Conservation (phyloP, 2,113 vertebrate species). For the Cheirogaleus medius region DNA sequence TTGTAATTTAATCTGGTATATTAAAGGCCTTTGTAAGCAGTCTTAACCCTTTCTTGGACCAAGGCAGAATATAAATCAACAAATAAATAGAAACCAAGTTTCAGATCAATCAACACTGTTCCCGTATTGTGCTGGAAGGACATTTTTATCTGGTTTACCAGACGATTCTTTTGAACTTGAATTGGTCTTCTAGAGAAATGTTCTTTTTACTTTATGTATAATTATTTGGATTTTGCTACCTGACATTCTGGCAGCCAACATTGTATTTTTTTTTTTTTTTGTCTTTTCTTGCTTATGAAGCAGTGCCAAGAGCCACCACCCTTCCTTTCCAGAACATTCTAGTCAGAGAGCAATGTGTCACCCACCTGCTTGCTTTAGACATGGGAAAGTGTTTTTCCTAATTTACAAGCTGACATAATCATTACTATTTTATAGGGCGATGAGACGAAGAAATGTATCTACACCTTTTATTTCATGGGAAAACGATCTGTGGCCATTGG, state of each 20-base stretch:
- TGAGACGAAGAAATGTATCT: constrained; percentile 82
- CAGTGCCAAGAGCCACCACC: not conserved
- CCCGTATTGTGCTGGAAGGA: not conserved
- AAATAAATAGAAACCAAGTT: not conserved
- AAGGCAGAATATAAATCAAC: not conserved
- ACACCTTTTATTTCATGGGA: constrained; percentile 74
- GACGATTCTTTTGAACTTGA: not conserved
- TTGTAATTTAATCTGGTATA: not conserved
- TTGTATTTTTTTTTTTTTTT: not conserved
- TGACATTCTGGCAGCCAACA: not conserved
- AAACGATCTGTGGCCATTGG: constrained; percentile 81
- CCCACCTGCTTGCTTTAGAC: not conserved
- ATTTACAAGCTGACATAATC: not conserved
- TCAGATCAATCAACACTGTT: not conserved
- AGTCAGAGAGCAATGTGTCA: not conserved
- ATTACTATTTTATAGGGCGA: constrained; percentile 76
- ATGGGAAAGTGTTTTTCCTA: not conserved
- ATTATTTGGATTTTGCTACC: not conserved
- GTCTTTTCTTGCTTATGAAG: not conserved
- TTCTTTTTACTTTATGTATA: not conserved
- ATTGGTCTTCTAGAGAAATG: not conserved
- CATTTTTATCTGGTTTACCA: not conserved
- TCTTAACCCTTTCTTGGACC: not conserved
- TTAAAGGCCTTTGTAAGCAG: not conserved
- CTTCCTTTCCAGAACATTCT: not conserved